Conservation (phyloP, 2,888 invertebrate genomes). For the Sturmia bella region DNA sequence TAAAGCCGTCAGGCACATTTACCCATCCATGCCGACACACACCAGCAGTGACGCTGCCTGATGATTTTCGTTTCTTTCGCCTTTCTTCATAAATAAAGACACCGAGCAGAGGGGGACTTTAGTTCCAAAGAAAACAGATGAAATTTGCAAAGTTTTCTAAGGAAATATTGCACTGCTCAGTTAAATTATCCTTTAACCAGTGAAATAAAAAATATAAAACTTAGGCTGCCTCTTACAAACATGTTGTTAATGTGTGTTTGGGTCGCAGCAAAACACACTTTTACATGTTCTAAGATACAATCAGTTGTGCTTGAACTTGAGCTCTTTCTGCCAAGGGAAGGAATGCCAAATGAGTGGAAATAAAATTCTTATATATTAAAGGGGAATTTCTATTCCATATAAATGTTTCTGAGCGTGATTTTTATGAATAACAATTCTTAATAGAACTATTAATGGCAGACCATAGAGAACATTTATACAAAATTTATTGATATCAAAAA, state of each 20-base stretch:
- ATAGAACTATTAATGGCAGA: no score
- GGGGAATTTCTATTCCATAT: no score
- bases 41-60: conserved; percentile 7
- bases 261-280: background rate
- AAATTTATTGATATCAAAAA: no score
- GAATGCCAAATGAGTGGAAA: no score
- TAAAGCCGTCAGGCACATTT: conserved; percentile 59
- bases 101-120: background rate
- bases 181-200: conserved; percentile 44
- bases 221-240: conserved; percentile 8
- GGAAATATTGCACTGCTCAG: conserved; percentile 29
- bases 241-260: no score
- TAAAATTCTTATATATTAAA: no score
- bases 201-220: background rate
- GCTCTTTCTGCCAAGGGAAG: no score
- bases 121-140: conserved; percentile 19
- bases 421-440: no score
- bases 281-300: no score
- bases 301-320: no score
- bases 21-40: background rate
- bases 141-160: background rate
- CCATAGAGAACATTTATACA: no score
- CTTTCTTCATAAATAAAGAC: background rate
- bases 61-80: background rate
- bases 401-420: no score